phyloP scores from a whole-genome alignment of 2,797 vertebrate genomes.

The Microhierax caerulescens region DNA sequence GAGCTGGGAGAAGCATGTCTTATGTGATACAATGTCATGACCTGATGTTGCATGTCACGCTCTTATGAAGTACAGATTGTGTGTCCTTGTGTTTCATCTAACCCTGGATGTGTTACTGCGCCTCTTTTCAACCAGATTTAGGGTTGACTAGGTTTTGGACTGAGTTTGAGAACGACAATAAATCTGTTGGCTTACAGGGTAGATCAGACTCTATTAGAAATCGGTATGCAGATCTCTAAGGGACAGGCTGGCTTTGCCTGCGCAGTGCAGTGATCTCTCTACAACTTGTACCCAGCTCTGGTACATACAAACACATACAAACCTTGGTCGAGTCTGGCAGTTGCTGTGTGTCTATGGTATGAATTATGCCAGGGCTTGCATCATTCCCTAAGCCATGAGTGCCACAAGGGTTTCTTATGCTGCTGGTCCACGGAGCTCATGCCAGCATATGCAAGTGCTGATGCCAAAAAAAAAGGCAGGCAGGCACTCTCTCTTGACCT shows the following conservation, averaged over 20 bases:
- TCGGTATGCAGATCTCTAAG: not conserved
- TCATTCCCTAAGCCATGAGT: not conserved
- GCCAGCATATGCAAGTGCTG: not conserved
- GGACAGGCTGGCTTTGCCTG: not conserved
- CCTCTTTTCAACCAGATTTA: not conserved
- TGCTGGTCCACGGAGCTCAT: not conserved
- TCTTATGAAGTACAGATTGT: not conserved
- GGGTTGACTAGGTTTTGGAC: not conserved
- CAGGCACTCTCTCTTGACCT: not conserved
- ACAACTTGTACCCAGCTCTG: not conserved
- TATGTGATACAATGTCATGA: fast-evolving
- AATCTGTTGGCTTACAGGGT: not conserved
- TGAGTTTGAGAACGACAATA: not conserved
- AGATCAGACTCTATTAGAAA: not conserved
- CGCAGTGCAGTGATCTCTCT: not conserved
- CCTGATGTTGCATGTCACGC: not conserved
- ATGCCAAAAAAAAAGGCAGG: not conserved
- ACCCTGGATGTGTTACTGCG: not conserved
- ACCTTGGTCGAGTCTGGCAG: not conserved
- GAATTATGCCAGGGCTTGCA: not conserved
- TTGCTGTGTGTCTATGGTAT: not conserved
- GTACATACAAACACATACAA: not conserved
- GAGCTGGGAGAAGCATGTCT: not conserved
- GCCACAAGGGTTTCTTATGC: not conserved
- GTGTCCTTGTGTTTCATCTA: not conserved